Evolutionary conservation across 2,113 vertebrate genomes (phyloP).

Genomic region (Ursus arctos): DNA sequence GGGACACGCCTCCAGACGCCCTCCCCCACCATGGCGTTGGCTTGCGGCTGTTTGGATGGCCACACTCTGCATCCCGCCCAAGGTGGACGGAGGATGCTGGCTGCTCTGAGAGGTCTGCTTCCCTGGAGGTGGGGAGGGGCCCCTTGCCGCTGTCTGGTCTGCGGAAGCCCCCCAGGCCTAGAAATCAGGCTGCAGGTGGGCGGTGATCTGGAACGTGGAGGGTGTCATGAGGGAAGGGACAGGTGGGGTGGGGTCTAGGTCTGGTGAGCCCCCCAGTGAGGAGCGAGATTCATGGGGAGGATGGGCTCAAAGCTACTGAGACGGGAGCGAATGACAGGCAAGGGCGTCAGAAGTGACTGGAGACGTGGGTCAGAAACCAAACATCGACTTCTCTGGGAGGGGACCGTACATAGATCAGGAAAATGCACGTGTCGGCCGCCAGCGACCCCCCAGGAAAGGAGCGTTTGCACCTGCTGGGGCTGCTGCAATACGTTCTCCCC

Average conservation of each 20-base stretch:
- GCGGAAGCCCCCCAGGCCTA: fast-evolving
- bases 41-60: background rate
- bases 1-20: fast-evolving
- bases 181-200: background rate
- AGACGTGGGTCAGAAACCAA: background rate
- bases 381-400: fast-evolving
- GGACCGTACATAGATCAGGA: background rate
- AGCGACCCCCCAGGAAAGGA: fast-evolving
- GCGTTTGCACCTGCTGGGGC: background rate
- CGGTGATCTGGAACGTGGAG: fast-evolving
- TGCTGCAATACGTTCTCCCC: fast-evolving
- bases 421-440: fast-evolving
- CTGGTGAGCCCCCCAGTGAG: background rate
- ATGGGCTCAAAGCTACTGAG: fast-evolving
- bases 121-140: fast-evolving
- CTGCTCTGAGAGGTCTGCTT: fast-evolving
- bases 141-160: background rate
- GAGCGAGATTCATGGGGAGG: fast-evolving
- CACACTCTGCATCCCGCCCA: background rate
- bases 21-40: fast-evolving
- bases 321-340: fast-evolving
- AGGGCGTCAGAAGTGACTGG: background rate
- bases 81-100: fast-evolving
- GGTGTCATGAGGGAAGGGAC: fast-evolving
- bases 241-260: background rate